phyloP scores from a whole-genome alignment of 2,113 vertebrate genomes.

The Empidonax alnorum region DNA sequence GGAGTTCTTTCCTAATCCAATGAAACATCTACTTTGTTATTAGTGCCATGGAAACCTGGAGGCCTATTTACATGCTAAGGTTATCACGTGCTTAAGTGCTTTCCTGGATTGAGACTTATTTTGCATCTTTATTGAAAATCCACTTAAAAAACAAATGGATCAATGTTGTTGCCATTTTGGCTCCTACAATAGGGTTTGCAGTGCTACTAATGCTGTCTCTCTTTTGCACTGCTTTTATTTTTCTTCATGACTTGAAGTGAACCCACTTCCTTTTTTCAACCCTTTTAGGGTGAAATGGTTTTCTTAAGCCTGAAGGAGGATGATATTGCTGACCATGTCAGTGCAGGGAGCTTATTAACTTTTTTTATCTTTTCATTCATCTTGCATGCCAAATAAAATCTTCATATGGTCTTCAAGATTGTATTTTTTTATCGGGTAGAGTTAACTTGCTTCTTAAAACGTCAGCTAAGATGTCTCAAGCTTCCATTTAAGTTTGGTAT shows the following conservation, averaged over 20 bases:
- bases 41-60: conserved; percentile 12
- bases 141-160: background rate
- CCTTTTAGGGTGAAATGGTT: background rate
- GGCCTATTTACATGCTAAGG: background rate
- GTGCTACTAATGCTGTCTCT: background rate
- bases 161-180: background rate
- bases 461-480: background rate
- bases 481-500: background rate
- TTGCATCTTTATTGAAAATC: conserved; percentile 22
- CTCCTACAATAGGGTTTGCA: background rate
- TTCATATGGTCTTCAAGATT: background rate
- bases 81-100: background rate
- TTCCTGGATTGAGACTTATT: background rate
- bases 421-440: background rate
- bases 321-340: background rate
- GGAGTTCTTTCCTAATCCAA: background rate
- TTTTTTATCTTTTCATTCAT: background rate
- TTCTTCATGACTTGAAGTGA: background rate
- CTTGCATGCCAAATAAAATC: background rate
- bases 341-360: background rate
- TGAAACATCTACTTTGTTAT: background rate
- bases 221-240: background rate
- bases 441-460: background rate
- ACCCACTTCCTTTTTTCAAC: background rate
- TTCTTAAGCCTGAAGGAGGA: background rate